phyloP scores from a whole-genome alignment of 2,113 vertebrate genomes.

The cattle (Bos taurus) region DNA sequence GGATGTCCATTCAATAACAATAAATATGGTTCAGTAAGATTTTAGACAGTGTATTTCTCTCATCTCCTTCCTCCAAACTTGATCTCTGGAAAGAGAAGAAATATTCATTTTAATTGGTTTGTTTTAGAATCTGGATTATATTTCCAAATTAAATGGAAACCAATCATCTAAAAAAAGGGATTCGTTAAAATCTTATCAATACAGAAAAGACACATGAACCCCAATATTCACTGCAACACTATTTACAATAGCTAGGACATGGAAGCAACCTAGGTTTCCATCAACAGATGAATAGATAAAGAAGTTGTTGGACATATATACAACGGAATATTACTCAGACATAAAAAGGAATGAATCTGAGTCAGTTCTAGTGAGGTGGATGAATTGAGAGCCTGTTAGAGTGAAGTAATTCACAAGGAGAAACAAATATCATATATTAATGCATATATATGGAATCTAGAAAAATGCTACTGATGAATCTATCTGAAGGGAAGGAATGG shows the following conservation, averaged over 20 bases:
- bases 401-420: not conserved
- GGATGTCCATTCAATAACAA: not conserved
- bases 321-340: not conserved
- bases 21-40: not conserved
- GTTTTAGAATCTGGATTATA: not conserved
- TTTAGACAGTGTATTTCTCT: constrained; percentile 3
- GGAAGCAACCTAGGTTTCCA: not conserved
- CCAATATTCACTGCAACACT: not conserved
- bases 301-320: not conserved
- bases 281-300: not conserved
- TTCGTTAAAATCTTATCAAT: not conserved
- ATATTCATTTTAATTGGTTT: not conserved
- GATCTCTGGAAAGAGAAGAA: not conserved
- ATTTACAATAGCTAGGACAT: not conserved
- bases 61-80: not conserved
- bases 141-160: not conserved
- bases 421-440: not conserved
- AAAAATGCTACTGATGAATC: not conserved
- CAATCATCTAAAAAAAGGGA: not conserved
- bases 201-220: not conserved
- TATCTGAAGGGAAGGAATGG: not conserved
- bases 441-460: not conserved
- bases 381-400: not conserved
- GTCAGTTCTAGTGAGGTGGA: not conserved
- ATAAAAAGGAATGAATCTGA: not conserved